These are phyloP conservation scores for Capromys pilorides DNA, from an alignment of 2,797 vertebrate genomes.

Conservation along the genomic window DNA sequence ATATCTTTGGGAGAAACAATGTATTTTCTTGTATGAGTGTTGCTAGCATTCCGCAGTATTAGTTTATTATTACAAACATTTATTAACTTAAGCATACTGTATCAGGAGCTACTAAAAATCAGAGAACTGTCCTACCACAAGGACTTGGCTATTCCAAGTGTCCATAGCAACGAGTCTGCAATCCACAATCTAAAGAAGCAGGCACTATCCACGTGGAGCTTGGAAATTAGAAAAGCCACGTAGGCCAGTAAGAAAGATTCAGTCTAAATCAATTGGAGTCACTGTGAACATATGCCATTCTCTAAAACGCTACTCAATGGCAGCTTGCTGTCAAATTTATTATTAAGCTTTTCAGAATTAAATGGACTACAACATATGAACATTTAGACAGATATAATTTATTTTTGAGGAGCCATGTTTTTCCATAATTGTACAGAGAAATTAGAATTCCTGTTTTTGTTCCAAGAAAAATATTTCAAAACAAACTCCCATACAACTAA, in stretches of 20 bases:
- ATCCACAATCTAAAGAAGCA: not conserved
- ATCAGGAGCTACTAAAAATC: not conserved
- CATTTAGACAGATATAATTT: constrained; percentile 66
- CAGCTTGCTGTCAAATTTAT: constrained; percentile 69
- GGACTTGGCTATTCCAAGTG: not conserved
- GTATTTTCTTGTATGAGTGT: not conserved
- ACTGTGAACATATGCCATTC: constrained; percentile 61
- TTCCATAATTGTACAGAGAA: constrained; percentile 63
- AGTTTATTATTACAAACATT: not conserved
- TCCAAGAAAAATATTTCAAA: constrained; percentile 73
- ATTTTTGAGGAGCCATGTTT: constrained; percentile 70
- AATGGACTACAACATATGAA: constrained; percentile 72
- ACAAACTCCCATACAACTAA: constrained; percentile 62
- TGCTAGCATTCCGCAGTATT: not conserved
- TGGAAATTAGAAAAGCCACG: constrained; percentile 24
- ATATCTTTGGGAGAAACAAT: not conserved
- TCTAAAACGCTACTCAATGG: constrained; percentile 47
- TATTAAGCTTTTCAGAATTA: constrained; percentile 76
- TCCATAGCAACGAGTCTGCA: not conserved
- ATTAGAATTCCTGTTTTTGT: constrained; percentile 49
- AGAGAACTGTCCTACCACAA: not conserved
- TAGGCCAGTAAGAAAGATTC: constrained; percentile 34
- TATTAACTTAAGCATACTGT: not conserved
- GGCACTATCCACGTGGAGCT: not conserved
- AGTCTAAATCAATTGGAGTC: constrained; percentile 22